Evolutionary conservation across 2,888 invertebrate species (phyloP).

Genomic region (Lysandra coridon): DNA sequence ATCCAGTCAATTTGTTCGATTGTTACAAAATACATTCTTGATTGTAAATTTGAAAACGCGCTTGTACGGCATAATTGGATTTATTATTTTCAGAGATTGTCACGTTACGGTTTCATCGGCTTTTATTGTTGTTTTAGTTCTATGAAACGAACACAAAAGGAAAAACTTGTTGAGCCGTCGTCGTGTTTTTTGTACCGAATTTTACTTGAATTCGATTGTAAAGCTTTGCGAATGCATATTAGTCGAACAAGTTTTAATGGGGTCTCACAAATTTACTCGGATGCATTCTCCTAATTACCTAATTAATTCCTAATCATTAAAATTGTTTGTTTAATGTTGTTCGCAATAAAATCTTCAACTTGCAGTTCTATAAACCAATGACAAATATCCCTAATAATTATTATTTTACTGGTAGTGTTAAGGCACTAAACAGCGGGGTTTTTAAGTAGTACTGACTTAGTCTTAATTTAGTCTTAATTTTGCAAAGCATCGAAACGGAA

Average conservation of each 20-base stretch:
- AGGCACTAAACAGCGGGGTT: no score
- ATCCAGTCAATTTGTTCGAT: constrained; percentile 70
- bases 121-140: constrained; percentile 30
- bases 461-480: no score
- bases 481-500: no score
- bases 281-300: no score
- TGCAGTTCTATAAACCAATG: not conserved
- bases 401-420: no score
- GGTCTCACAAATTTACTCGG: not conserved
- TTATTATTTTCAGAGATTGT: constrained; percentile 39
- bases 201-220: constrained; percentile 19
- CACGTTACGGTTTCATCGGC: constrained; percentile 34
- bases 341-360: not conserved
- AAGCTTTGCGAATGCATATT: not conserved
- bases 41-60: constrained; percentile 58
- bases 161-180: constrained; percentile 8
- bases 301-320: not conserved
- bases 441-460: no score
- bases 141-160: constrained; percentile 20
- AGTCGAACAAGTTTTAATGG: constrained; percentile 5
- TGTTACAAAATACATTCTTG: constrained; percentile 66
- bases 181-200: constrained; percentile 5
- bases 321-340: not conserved
- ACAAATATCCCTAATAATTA: not conserved
- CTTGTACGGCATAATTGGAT: constrained; percentile 43